Evolutionary conservation across 2,888 invertebrate genomes (phyloP).

Genomic region (Hartigia nigra): DNA sequence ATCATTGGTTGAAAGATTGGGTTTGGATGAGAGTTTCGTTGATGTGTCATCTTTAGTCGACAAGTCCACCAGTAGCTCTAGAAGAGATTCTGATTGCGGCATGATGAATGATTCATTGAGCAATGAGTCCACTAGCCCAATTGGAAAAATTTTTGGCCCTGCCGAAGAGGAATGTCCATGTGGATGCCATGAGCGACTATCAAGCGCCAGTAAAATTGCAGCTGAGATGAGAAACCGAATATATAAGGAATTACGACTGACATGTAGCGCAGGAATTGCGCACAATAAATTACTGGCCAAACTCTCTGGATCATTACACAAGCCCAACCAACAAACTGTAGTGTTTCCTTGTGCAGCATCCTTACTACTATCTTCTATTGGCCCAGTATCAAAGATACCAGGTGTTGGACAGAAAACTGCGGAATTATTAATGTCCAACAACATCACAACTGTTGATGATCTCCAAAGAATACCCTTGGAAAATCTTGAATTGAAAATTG

Average conservation of each 20-base stretch:
- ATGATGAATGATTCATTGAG: slow-evolving; percentile 32
- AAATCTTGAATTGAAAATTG: slow-evolving; percentile 70
- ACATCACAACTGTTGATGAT: slow-evolving; percentile 76
- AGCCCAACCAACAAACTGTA: slow-evolving; percentile 86
- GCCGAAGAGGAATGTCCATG: slow-evolving; percentile 74
- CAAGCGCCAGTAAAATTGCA: slow-evolving; percentile 79
- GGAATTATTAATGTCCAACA: slow-evolving; percentile 74
- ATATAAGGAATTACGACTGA: slow-evolving; percentile 76
- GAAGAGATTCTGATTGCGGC: slow-evolving; percentile 31
- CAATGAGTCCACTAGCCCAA: slow-evolving; percentile 57
- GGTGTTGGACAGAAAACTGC: slow-evolving; percentile 81
- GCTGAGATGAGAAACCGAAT: slow-evolving; percentile 80
- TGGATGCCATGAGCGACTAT: slow-evolving; percentile 78
- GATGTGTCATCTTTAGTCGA: slow-evolving; percentile 80
- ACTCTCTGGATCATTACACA: slow-evolving; percentile 77
- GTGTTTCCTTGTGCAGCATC: slow-evolving; percentile 77
- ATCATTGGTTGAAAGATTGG: slow-evolving; percentile 81
- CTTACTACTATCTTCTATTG: slow-evolving; percentile 75
- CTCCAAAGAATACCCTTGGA: slow-evolving; percentile 74
- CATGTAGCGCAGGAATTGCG: slow-evolving; percentile 85
- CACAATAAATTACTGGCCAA: slow-evolving; percentile 88
- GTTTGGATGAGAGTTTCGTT: slow-evolving; percentile 87
- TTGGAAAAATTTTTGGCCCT: slow-evolving; percentile 73
- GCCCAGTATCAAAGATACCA: slow-evolving; percentile 74
- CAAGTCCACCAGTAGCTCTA: slow-evolving; percentile 59